Evolutionary conservation across 2,888 invertebrate species (phyloP).

Genomic region (Diogma glabrata): DNA sequence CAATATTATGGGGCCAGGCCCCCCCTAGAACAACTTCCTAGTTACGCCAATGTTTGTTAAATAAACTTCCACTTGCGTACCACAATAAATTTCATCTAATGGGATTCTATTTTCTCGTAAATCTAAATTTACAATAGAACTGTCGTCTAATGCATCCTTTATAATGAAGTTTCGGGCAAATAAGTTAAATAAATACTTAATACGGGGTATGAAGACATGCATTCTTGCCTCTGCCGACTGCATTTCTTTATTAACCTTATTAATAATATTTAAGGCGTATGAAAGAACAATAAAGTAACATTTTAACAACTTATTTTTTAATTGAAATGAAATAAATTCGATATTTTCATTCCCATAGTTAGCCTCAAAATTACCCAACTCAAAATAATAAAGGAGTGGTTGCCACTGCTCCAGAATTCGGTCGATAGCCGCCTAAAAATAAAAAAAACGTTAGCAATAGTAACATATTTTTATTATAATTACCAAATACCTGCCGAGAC

Average conservation of each 20-base stretch:
- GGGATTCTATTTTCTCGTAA: neutral
- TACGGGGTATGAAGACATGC: constrained; percentile 4
- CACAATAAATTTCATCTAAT: neutral
- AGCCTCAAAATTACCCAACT: neutral
- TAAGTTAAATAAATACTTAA: constrained; percentile 1
- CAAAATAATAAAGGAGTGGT: neutral
- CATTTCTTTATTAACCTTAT: constrained; percentile 1
- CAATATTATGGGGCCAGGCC: too few relatives aligned
- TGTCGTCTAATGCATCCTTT: neutral
- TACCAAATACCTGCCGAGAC: neutral
- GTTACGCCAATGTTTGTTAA: too few relatives aligned
- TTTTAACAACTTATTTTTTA: neutral
- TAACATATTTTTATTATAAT: too few relatives aligned
- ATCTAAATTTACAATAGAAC: neutral
- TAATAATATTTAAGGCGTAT: constrained; percentile 3
- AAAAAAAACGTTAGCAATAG: neutral
- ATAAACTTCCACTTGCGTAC: neutral
- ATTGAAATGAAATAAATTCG: neutral
- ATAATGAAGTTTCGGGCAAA: neutral
- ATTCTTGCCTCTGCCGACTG: neutral
- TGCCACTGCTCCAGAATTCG: constrained; percentile 6
- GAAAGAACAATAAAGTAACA: neutral
- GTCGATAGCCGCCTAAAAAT: constrained; percentile 8
- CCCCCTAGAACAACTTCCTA: too few relatives aligned
- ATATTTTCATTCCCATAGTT: constrained; percentile 2